These are phyloP conservation scores for Papilio machaon DNA, from an alignment of 1,140 invertebrate genomes.

Conservation along the genomic window DNA sequence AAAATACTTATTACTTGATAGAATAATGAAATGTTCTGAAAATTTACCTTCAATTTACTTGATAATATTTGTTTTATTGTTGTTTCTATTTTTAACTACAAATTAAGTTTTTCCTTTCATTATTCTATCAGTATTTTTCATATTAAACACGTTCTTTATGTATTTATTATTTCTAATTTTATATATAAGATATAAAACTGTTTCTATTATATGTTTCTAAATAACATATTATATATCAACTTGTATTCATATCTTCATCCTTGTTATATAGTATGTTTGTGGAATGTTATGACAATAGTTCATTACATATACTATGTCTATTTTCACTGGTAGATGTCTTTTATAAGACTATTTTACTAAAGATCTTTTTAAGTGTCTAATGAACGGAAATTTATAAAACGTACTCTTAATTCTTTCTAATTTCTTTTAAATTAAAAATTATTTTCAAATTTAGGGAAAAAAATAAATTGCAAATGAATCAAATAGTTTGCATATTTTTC, in stretches of 20 bases:
- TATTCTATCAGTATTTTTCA: constrained; percentile 65
- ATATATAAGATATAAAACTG: constrained; percentile 65
- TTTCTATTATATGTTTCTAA: constrained; percentile 56
- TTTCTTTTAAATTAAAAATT: no score
- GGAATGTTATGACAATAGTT: constrained; percentile 67
- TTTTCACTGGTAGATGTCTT: constrained; percentile 47
- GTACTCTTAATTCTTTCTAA: background rate
- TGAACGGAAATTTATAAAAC: background rate
- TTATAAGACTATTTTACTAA: constrained; percentile 44
- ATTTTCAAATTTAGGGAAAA: no score
- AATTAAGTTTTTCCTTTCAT: constrained; percentile 46
- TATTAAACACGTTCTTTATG: constrained; percentile 59
- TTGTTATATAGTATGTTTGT: constrained; percentile 71
- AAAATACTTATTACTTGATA: constrained; percentile 61
- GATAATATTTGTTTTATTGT: background rate
- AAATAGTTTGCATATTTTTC: background rate
- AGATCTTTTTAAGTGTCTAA: constrained; percentile 6
- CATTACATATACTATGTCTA: constrained; percentile 46
- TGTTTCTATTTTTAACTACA: background rate
- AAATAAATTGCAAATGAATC: background rate
- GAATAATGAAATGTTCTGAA: constrained; percentile 55
- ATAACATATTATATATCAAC: constrained; percentile 64
- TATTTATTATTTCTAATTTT: constrained; percentile 65
- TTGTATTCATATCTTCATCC: constrained; percentile 72
- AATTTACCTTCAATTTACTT: background rate